These are phyloP conservation scores for Styela clava DNA, from an alignment of 23 tunicate species.

Conservation along the genomic window DNA sequence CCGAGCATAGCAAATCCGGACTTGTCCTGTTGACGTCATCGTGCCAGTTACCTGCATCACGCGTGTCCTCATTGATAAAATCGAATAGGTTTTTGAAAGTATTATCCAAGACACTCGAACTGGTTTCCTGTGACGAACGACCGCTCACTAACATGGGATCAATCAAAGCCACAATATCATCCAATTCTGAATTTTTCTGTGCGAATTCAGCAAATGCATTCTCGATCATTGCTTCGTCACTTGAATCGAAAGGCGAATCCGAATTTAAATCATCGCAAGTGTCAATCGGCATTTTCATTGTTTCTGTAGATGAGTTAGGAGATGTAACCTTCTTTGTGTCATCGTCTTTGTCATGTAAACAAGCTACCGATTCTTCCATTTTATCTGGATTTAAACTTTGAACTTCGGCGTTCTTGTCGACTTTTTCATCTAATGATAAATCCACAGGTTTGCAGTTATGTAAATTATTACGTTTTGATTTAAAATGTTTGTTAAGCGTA, in stretches of 20 bases:
- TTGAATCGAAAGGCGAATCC: neutral
- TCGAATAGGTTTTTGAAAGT: neutral
- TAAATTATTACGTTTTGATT: too few relatives aligned
- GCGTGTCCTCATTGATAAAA: neutral
- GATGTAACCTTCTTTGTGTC: too few relatives aligned
- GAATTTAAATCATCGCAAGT: neutral
- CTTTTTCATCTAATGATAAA: too few relatives aligned
- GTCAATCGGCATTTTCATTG: neutral
- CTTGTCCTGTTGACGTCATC: neutral
- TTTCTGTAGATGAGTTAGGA: too few relatives aligned
- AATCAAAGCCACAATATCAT: slow-evolving; percentile 1
- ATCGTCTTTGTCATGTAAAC: too few relatives aligned
- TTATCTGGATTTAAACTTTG: too few relatives aligned
- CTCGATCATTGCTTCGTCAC: neutral
- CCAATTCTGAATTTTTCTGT: neutral
- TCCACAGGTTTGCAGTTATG: too few relatives aligned
- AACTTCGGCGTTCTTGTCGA: too few relatives aligned
- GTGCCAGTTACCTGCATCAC: neutral
- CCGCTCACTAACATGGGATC: neutral
- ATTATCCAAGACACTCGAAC: neutral
- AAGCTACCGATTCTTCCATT: too few relatives aligned
- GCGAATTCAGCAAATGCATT: neutral
- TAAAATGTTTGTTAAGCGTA: too few relatives aligned
- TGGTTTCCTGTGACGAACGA: neutral
- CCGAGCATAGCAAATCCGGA: neutral